Percentiles rank a stretch among this genome's conserved stretches.
phyloP scores from a whole-genome alignment of 2,113 vertebrate genomes.

The Ailurus styani region DNA sequence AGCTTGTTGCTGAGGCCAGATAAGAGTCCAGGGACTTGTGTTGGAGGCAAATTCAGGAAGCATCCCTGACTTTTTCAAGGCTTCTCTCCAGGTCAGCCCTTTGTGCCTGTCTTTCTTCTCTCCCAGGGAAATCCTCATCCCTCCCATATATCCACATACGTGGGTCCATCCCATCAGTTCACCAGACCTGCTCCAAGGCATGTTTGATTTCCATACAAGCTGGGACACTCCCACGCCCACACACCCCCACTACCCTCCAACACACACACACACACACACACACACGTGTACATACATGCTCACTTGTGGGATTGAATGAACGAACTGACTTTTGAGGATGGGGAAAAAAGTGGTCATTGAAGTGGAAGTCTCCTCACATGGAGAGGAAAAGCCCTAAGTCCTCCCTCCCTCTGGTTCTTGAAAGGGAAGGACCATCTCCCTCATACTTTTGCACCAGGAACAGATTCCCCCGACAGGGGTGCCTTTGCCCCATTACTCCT shows the following conservation, averaged over 20 bases:
- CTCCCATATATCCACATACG: not conserved
- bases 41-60: not conserved
- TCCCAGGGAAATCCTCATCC: not conserved
- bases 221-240: not conserved
- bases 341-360: not conserved
- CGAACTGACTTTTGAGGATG: not conserved
- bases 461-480: not conserved
- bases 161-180: not conserved
- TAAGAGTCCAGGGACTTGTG: not conserved
- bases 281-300: not conserved
- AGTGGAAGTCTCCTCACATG: not conserved
- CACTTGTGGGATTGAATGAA: not conserved
- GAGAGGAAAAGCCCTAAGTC: not conserved
- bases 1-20: not conserved
- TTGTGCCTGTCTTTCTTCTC: not conserved
- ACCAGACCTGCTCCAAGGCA: not conserved
- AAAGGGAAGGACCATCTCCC: not conserved
- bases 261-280: fast-evolving
- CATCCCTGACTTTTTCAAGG: not conserved
- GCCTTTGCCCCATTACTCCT: not conserved
- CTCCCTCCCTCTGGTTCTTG: not conserved
- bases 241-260: not conserved
- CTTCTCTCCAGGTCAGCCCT: not conserved
- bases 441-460: not conserved
- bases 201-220: not conserved